Evolutionary conservation across 2,113 vertebrate species (phyloP).

Genomic region (Condylura cristata): DNA sequence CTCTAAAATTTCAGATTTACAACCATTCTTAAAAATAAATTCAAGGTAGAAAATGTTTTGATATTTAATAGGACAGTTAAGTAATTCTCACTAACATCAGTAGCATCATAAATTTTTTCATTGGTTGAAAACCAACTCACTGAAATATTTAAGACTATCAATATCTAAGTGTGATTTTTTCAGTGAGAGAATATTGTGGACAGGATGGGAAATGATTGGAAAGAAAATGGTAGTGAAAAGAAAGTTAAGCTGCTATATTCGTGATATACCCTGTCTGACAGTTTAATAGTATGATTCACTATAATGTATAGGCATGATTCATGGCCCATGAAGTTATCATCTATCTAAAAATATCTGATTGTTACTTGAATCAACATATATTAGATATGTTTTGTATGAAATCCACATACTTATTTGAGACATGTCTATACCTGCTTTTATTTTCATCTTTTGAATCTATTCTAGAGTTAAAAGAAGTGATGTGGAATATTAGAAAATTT

Average conservation of each 20-base stretch:
- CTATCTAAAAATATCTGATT: not conserved
- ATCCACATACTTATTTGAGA: not conserved
- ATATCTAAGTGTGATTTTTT: not conserved
- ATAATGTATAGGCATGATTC: not conserved
- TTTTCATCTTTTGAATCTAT: not conserved
- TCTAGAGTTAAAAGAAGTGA: not conserved
- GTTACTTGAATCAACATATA: not conserved
- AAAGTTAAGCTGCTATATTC: not conserved
- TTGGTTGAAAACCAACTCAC: not conserved
- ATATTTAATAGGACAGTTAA: constrained; percentile 20
- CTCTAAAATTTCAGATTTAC: constrained; percentile 26
- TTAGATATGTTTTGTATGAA: not conserved
- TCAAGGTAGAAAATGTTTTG: not conserved
- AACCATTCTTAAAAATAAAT: not conserved
- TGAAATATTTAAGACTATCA: not conserved
- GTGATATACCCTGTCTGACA: not conserved
- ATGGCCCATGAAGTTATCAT: not conserved
- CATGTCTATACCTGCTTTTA: not conserved
- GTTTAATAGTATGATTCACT: not conserved
- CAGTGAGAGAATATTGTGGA: not conserved
- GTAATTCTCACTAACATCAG: constrained; percentile 4
- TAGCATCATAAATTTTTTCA: constrained; percentile 40
- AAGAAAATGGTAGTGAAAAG: not conserved
- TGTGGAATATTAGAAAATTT: not conserved
- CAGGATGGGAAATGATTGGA: not conserved